phyloP scores from a whole-genome alignment of 2,113 vertebrate genomes.

The Ceuthmochares aereus region DNA sequence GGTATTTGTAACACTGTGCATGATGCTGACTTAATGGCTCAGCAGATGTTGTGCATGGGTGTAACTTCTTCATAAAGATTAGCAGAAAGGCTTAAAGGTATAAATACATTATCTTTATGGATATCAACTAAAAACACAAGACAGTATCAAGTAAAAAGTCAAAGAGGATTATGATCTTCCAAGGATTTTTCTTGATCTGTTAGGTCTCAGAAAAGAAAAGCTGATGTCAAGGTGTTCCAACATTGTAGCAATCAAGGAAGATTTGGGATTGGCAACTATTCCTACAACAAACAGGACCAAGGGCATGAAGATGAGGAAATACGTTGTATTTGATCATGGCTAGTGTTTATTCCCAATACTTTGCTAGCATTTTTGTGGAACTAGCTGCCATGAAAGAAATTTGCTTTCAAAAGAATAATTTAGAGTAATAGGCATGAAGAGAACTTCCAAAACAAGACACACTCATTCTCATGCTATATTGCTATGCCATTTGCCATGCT shows the following conservation, averaged over 20 bases:
- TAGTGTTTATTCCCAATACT: rapidly evolving
- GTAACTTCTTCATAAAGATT: background rate
- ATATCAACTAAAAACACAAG: background rate
- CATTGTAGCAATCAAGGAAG: rapidly evolving
- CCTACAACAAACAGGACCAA: background rate
- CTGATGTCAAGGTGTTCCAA: background rate
- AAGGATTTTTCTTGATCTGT: background rate
- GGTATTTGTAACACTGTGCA: background rate
- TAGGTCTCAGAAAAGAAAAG: background rate
- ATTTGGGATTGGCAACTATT: background rate
- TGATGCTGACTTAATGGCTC: background rate
- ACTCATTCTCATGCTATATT: background rate
- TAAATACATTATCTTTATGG: background rate
- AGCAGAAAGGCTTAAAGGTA: background rate
- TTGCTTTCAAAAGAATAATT: background rate
- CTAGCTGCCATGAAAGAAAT: background rate
- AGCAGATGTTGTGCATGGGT: background rate
- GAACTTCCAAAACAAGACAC: background rate
- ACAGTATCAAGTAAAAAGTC: background rate
- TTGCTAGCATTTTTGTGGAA: background rate
- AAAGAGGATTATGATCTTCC: background rate
- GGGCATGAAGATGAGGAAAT: background rate
- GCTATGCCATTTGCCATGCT: background rate
- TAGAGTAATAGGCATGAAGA: background rate
- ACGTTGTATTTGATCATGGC: background rate